These are phyloP conservation scores for Halictus ligatus DNA, from an alignment of 2,888 invertebrate species.

Conservation along the genomic window DNA sequence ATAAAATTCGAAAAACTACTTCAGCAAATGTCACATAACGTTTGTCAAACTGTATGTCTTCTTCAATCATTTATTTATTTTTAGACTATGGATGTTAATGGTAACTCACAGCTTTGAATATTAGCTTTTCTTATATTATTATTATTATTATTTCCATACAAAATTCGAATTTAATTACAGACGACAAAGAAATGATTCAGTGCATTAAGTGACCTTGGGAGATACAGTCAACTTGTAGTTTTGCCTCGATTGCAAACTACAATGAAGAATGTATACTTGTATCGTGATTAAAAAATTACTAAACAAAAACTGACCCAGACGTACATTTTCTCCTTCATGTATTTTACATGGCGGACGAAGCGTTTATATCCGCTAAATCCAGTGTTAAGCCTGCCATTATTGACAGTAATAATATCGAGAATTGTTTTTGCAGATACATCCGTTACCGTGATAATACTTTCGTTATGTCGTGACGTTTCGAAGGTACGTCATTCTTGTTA, in stretches of 20 bases:
- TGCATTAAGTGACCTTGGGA: too few species aligned
- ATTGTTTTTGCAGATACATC: neutral
- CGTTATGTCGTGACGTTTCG: neutral
- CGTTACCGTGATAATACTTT: neutral
- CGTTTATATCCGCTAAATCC: neutral
- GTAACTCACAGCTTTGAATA: neutral
- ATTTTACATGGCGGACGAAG: too few species aligned
- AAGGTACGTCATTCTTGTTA: constrained; percentile 12
- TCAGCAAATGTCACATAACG: too few species aligned
- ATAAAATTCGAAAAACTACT: too few species aligned
- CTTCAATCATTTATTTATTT: neutral
- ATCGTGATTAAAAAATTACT: too few species aligned
- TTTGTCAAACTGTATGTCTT: too few species aligned
- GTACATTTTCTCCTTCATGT: too few species aligned
- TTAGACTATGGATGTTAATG: neutral
- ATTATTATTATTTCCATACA: too few species aligned
- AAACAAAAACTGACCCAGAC: too few species aligned
- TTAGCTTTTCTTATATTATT: neutral
- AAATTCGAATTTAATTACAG: neutral
- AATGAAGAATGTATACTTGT: too few species aligned
- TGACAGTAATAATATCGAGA: neutral
- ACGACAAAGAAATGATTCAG: neutral
- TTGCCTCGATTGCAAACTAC: too few species aligned
- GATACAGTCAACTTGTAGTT: too few species aligned
- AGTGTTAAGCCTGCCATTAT: neutral